Evolutionary conservation across 2,113 vertebrate genomes (phyloP).

Genomic region (Bostrychus sinensis): DNA sequence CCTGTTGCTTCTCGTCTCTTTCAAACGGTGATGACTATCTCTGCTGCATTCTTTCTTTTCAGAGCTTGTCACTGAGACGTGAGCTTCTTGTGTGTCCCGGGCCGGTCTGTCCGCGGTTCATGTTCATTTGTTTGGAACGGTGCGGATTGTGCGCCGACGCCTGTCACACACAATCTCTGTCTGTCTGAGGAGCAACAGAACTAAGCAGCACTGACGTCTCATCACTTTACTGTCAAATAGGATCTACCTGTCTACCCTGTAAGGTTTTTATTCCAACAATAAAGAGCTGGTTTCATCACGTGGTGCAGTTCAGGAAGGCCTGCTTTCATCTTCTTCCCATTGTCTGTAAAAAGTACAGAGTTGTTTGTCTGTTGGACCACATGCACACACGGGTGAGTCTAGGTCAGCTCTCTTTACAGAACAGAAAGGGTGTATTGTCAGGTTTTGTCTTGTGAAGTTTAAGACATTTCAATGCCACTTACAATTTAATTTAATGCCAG

Average conservation of each 20-base stretch:
- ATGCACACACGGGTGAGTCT: too few relatives aligned
- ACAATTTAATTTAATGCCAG: too few relatives aligned
- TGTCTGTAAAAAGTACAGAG: background rate
- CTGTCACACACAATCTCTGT: slow-evolving; percentile 50
- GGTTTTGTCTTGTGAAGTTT: too few relatives aligned
- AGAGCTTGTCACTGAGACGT: slow-evolving; percentile 54
- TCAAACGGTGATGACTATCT: slow-evolving; percentile 67
- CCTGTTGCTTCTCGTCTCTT: slow-evolving; percentile 58
- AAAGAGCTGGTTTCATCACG: background rate
- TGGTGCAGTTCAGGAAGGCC: background rate
- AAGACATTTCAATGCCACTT: too few relatives aligned
- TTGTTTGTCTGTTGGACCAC: too few relatives aligned
- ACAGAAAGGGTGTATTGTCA: too few relatives aligned
- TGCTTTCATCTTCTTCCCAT: background rate
- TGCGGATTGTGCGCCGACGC: slow-evolving; percentile 33
- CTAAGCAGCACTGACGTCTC: slow-evolving; percentile 47
- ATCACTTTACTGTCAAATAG: slow-evolving; percentile 57
- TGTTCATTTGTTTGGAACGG: slow-evolving; percentile 46
- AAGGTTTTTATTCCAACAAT: background rate
- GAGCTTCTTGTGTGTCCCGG: slow-evolving; percentile 36
- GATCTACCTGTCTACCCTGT: slow-evolving; percentile 33
- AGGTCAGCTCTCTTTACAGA: too few relatives aligned
- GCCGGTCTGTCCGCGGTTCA: slow-evolving; percentile 36
- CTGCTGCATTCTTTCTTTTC: slow-evolving; percentile 69
- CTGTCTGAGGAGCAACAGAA: slow-evolving; percentile 30